Base-by-base conservation (phyloP, 2,113 vertebrate genomes). In the Seriola dumerili region DNA sequence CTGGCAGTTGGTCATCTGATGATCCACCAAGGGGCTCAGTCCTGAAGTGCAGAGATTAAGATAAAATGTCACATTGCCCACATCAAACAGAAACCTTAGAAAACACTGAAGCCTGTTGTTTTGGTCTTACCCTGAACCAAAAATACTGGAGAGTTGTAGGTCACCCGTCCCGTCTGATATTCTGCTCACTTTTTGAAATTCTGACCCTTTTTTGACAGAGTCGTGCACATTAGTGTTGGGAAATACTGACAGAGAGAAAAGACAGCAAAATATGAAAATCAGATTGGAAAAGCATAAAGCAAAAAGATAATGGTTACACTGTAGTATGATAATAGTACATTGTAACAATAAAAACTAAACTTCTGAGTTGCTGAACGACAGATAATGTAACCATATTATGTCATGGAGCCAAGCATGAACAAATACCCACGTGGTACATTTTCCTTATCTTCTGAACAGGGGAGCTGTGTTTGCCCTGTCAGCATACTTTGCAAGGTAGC, bases 361-460 rank as follows among this genome's bases (percentile, higher is more conserved):
- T 52, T 54, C 3, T 44, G 2, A 59, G 54, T 7, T 17, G 14
- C 5, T 54, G 12, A 10, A 11, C 5, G 50, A 4, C 32, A 67
- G 65, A 4, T 46, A 40, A 58, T 64, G 13, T 11, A 55, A 70
- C 4, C 12, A 21, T 61, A 11, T 7, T 3, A 40, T 7, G 2
- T 4, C 3, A 36, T 46, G 12, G 6, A 4, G 40, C 16, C 23
- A 54, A 71, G 57, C 5, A 67, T 19, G 4, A 40, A 59, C 23
- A 11, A 76, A 82, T 25, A 83, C 67, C 91, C 85, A 99, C 98
- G 80, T 93, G 92, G 84, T 3, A 96, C 70, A 82, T 96, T 97
- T 89, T 97, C 97, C 85, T 97, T 98, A 85, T 98, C 96, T 34
- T 98, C 96, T 68, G 93, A 92, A 54, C 93, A 92, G 70, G 95